Base-by-base conservation (phyloP, 2,113 vertebrate species). In the Corythaeola cristata region DNA sequence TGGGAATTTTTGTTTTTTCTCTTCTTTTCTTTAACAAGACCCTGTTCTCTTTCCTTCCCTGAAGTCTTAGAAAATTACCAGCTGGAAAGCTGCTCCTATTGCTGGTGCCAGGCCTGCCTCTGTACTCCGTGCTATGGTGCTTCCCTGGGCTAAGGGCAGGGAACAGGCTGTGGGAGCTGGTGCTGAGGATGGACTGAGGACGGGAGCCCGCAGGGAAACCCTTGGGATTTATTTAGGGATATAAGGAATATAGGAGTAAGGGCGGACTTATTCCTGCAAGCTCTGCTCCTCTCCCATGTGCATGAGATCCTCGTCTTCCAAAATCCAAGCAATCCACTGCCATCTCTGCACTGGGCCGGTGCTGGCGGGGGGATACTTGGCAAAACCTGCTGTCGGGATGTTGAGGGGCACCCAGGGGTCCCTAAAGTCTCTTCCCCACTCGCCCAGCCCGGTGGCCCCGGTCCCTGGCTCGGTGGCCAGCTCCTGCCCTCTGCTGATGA, bases 401-500 rank as follows among this genome's bases (percentile, higher is more conserved):
- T 2, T 17, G 8, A 16, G 49, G 62, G 33, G 10, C 53, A 23
- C 0, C 0, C 37, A 14, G 41, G 44, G 50, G 8, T 6, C 15
- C 32, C 20, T 28, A 15, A 50, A 67, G 4, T 14, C 45, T 67
- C 39, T 12, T 33, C 26, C 17, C 14, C 62, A 17, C 39, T 83
- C 37, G 45, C 30, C 52, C 66, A 73, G 33, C 6, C 13, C 12
- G 0, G 11, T 75, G 18, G 56, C 45, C 64, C 23, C 52, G 5
- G 41, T 44, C 20, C 23, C 26, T 55, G 66, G 45, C 72, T 91
- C 49, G 3, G 12, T 77, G 67, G 77, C 83, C 89, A 88, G 56
- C 35, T 81, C 75, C 84, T 91, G 90, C 86, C 77, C 90, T 96
- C 93, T 92, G 74, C 87, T 67, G 81, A 26, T 77, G 67, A 56